Evolutionary conservation across 1,140 invertebrate genomes (phyloP), one percentile per base, ranked within the genome.

Genomic region (Drosophila jambulina): DNA sequence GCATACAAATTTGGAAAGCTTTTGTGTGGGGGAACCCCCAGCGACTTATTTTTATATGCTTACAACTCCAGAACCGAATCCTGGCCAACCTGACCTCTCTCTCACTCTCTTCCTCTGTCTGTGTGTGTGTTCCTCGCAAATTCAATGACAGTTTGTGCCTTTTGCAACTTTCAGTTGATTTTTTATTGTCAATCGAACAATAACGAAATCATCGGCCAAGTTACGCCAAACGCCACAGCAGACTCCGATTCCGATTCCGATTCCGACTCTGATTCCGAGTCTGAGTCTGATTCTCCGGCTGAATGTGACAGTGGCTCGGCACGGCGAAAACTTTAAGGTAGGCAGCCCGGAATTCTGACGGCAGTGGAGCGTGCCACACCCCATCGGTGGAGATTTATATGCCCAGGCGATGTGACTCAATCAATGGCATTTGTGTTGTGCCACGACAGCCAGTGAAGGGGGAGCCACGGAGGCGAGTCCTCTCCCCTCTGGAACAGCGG

Each of bases 101-200:
- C 17, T 32, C 27, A 34, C 13, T 10, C 21, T 58, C 13, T 34
- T 7, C 17, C 19, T 17, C 36, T 53, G 1, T 61, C 38, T 53
- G 29, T 69, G n/a, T 61, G 59, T 56, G 29, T 69, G 42, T 32
- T 48, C 46, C 60, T 53, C 40, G 59, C 58, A 87, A 79, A 87
- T 86, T 87, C 82, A 86, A 86, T 86, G 83, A 67, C 75, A 87
- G 80, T 86, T 85, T 87, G 79, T 82, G 79, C 83, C 85, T 87
- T 77, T 86, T 87, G 81, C 62, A 90, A 90, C 74, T 88, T 90
- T 90, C 85, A 85, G 85, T 82, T 88, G 85, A 88, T 88, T 88
- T 88, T 88, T 88, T 88, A 88, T 88, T 88, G 85, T 90, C 85
- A 88, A 88, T 88, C 85, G 85, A 90, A 88, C 85, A 88, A 88